A percentile compares a stretch with the other conserved stretches of the same genome.
Evolutionary conservation across 1,140 invertebrate species (phyloP).

Genomic region (Lysiphlebus fabarum): DNA sequence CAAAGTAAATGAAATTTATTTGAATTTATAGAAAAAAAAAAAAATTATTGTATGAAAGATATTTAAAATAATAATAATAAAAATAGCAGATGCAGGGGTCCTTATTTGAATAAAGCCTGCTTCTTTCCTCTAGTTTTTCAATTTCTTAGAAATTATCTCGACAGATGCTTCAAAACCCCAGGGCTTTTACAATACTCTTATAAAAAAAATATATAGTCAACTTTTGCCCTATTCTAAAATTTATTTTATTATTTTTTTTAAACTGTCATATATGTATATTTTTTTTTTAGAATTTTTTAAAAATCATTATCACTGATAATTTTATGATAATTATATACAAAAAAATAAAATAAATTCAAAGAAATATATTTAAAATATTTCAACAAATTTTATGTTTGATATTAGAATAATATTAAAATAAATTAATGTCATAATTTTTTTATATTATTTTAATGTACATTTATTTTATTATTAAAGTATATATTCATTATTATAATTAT

Average conservation of each 20-base stretch:
- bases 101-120: constrained; percentile 24
- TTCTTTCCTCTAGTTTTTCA: constrained; percentile 19
- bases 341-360: background rate
- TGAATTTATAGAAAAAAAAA: constrained; percentile 11
- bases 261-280: background rate
- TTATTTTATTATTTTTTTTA: background rate
- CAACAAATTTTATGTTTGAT: no score
- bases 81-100: constrained; percentile 20
- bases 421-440: background rate
- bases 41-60: background rate
- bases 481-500: background rate
- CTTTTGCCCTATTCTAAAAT: background rate
- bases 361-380: no score
- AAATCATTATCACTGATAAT: no score
- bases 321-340: background rate
- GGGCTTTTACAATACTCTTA: constrained; percentile 8
- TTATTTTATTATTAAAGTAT: background rate
- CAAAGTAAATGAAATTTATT: background rate
- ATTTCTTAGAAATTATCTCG: constrained; percentile 20
- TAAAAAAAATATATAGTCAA: background rate
- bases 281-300: no score
- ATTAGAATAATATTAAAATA: background rate
- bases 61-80: no score
- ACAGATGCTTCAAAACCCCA: constrained; percentile 16
- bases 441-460: background rate